Conservation (phyloP, 2,113 vertebrate species). For the Macaca nemestrina region DNA sequence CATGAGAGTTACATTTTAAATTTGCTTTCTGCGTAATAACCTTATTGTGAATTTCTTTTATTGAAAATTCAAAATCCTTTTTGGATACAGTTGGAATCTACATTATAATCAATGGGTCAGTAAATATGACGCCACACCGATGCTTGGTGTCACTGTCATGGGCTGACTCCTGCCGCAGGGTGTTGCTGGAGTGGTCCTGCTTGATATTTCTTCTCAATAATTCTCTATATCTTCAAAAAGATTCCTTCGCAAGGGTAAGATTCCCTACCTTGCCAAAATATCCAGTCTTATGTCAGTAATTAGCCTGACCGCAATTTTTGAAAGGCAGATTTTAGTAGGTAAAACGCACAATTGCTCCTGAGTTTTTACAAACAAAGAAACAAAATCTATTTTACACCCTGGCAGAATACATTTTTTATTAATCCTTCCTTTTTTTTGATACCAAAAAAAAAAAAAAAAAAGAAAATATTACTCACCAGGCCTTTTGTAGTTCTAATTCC, state of each 20-base stretch:
- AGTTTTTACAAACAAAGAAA: not conserved
- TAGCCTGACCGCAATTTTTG: not conserved
- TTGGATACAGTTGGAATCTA: not conserved
- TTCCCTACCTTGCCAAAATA: not conserved
- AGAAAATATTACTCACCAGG: conserved; percentile 42
- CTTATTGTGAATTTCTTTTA: not conserved
- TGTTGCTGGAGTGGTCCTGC: not conserved
- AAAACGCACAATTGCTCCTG: not conserved
- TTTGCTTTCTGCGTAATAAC: not conserved
- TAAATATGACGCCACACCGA: not conserved
- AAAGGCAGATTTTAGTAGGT: not conserved
- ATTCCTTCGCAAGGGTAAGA: not conserved
- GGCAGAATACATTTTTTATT: not conserved
- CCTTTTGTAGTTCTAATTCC: conserved; percentile 35
- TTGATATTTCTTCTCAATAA: not conserved
- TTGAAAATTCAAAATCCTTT: not conserved
- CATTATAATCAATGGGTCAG: not conserved
- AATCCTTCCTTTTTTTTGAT: not conserved
- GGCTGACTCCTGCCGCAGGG: not conserved
- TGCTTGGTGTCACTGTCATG: too few relatives aligned
- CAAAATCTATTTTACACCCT: not conserved
- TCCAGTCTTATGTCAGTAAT: too few relatives aligned
- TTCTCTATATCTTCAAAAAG: not conserved
- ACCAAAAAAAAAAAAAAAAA: not conserved
- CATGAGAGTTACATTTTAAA: not conserved